Conservation (phyloP, 1,140 invertebrate genomes). For the Drosophila pectinifera region DNA sequence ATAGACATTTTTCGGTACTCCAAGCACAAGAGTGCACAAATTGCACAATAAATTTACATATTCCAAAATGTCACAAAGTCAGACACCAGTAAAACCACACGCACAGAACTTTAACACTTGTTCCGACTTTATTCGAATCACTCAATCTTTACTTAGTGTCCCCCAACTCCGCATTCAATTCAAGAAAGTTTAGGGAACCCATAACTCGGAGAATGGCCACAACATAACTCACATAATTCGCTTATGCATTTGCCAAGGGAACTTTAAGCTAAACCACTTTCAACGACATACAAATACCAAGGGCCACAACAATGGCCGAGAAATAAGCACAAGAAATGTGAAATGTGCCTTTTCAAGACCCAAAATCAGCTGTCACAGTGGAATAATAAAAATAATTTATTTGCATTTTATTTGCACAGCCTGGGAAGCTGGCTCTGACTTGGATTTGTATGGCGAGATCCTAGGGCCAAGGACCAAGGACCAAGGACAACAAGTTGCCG, state of each 20-base stretch:
- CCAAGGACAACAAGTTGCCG: conserved; percentile 73
- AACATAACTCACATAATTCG: conserved; percentile 26
- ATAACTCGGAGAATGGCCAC: conserved; percentile 8
- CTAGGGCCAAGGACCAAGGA: conserved; percentile 28
- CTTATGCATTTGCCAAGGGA: conserved; percentile 19
- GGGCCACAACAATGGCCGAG: conserved; percentile 29
- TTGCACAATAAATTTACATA: conserved; percentile 24
- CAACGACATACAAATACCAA: conserved; percentile 24
- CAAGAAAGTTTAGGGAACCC: conserved; percentile 8
- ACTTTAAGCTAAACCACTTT: conserved; percentile 49
- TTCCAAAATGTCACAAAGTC: conserved; percentile 13
- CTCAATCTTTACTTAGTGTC: background rate
- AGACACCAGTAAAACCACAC: background rate
- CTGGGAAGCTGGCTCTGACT: conserved; percentile 35
- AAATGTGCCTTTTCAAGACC: conserved; percentile 29
- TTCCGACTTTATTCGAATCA: conserved; percentile 1
- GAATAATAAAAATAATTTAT: conserved; percentile 83
- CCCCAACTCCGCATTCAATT: conserved; percentile 4
- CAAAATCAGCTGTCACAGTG: conserved; percentile 72
- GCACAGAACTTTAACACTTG: background rate
- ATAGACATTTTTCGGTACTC: conserved; percentile 4
- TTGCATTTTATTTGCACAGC: conserved; percentile 68
- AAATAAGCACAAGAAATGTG: conserved; percentile 44
- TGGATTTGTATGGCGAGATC: conserved; percentile 3
- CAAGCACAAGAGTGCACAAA: background rate